Conservation (phyloP, 2,888 invertebrate species). For the Mimumesa dahlbomi region DNA sequence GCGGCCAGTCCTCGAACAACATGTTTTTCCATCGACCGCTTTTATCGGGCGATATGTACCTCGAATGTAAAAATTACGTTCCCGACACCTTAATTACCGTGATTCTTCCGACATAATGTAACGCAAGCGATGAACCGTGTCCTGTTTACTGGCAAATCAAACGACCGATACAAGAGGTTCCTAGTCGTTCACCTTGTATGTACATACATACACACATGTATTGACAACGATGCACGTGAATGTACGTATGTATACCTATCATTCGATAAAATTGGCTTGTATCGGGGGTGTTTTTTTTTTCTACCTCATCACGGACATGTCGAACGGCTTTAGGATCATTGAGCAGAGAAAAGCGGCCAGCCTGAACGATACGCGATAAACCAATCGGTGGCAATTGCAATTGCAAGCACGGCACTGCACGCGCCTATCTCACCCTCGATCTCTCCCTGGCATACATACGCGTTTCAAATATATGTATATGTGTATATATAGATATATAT, state of each 20-base stretch:
- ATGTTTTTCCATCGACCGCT: background rate
- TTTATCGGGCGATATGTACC: too few relatives aligned
- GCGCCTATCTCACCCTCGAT: conserved; percentile 37
- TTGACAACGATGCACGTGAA: conserved; percentile 36
- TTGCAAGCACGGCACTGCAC: conserved; percentile 38
- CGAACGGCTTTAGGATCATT: conserved; percentile 42
- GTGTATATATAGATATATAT: too few relatives aligned
- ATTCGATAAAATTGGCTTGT: conserved; percentile 14
- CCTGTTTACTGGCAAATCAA: conserved; percentile 39
- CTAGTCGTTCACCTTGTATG: conserved; percentile 28
- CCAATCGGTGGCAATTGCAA: conserved; percentile 53
- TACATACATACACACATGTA: conserved; percentile 16
- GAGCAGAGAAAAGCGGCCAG: conserved; percentile 54
- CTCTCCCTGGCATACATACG: conserved; percentile 17
- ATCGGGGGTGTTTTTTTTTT: conserved; percentile 3
- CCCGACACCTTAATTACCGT: conserved; percentile 25
- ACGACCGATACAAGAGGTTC: conserved; percentile 32
- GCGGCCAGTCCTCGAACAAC: background rate
- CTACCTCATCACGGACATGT: conserved; percentile 28
- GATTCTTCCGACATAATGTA: too few relatives aligned
- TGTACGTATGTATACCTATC: conserved; percentile 12
- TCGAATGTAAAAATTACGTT: conserved; percentile 22
- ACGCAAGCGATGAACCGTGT: too few relatives aligned
- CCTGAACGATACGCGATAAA: conserved; percentile 48
- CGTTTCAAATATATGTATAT: too few relatives aligned